Conservation (phyloP, 2,888 invertebrate genomes). For the Spatulosminthurus flaviceps region DNA sequence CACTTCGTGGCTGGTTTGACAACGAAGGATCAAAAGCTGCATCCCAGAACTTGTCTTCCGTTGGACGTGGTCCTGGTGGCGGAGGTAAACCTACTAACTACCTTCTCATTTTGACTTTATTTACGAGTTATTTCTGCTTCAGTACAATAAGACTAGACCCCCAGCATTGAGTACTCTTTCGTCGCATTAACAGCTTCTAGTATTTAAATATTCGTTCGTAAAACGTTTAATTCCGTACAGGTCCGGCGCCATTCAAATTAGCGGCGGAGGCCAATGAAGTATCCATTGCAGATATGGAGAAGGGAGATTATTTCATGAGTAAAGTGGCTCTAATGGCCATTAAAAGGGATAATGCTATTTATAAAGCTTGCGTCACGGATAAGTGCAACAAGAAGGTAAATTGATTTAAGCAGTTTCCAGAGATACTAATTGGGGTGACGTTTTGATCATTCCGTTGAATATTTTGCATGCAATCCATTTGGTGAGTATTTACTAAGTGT, state of each 20-base stretch:
- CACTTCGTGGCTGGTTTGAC: conserved; percentile 90
- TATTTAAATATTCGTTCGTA: too few relatives aligned
- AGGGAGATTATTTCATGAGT: conserved; percentile 82
- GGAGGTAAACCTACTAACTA: conserved; percentile 23
- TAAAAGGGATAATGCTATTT: conserved; percentile 83
- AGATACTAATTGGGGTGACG: too few relatives aligned
- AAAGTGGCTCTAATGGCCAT: conserved; percentile 82
- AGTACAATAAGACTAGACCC: too few relatives aligned
- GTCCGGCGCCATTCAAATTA: conserved; percentile 76
- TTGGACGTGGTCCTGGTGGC: conserved; percentile 53
- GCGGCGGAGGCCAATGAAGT: conserved; percentile 78
- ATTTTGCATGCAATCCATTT: too few relatives aligned
- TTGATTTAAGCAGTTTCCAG: too few relatives aligned
- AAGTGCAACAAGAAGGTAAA: conserved; percentile 90
- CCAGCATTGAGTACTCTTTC: too few relatives aligned
- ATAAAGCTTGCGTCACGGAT: conserved; percentile 88
- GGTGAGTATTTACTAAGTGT: background rate
- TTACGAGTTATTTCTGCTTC: too few relatives aligned
- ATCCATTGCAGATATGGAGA: conserved; percentile 78
- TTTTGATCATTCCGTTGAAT: too few relatives aligned
- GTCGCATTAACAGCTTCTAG: too few relatives aligned
- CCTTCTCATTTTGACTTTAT: too few relatives aligned
- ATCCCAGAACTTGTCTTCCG: conserved; percentile 69
- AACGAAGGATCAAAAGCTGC: conserved; percentile 76
- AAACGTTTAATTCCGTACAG: conserved; percentile 26